Evolutionary conservation across 1,140 invertebrate species (phyloP).

Genomic region (Bombus confusus): DNA sequence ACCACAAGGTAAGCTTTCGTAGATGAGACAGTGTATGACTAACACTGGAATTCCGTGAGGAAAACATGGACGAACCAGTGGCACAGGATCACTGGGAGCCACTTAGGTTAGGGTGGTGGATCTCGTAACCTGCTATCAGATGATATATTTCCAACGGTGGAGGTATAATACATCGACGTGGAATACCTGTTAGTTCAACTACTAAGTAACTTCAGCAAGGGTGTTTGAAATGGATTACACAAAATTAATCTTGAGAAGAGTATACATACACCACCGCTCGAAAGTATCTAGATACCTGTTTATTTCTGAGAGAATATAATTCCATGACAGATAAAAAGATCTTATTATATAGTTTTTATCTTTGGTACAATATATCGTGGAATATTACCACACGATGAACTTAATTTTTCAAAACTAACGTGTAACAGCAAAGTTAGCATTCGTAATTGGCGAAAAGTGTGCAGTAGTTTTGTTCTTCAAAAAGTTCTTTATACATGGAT

Average conservation of each 20-base stretch:
- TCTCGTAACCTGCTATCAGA: constrained; percentile 3
- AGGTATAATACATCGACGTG: not conserved
- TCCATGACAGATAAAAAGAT: no score
- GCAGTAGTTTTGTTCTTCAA: no score
- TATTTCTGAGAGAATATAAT: no score
- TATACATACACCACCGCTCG: not conserved
- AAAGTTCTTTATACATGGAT: no score
- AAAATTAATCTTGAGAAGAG: not conserved
- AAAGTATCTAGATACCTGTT: not conserved
- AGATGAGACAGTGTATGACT: not conserved
- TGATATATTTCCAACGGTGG: not conserved
- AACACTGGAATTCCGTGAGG: not conserved
- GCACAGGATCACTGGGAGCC: not conserved
- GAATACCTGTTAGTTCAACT: not conserved
- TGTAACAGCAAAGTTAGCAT: no score
- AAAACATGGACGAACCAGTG: not conserved
- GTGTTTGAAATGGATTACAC: not conserved
- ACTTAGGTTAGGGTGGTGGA: not conserved
- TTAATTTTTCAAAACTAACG: no score
- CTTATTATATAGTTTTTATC: no score
- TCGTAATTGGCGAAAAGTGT: no score
- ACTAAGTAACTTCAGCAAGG: not conserved
- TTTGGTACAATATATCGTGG: no score
- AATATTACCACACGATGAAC: no score
- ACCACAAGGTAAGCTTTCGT: not conserved